Base-by-base conservation (phyloP, 2,113 vertebrate genomes). In the Semicossyphus pulcher region DNA sequence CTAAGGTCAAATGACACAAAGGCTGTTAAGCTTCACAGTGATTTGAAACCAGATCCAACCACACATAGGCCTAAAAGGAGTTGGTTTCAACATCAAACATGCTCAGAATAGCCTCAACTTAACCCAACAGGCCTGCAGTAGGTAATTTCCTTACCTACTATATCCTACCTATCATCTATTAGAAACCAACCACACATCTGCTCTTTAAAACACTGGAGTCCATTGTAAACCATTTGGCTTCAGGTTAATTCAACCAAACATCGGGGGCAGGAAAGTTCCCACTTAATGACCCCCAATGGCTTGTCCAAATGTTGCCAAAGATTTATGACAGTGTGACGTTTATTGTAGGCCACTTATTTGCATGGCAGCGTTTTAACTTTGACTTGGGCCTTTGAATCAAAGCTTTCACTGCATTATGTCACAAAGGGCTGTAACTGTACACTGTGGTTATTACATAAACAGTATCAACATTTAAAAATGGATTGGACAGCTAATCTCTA, bases 181-280 rank as follows among this genome's bases (percentile, higher is more conserved):
- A 8, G 14, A 34, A 26, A 48, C 32, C 20, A 8, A 37, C 20
- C 37, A 52, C 31, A 37, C 34, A 67, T 64, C 7, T 56, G 25
- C 29, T 70, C 59, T n/a, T n/a, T n/a, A 28, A 2, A 18, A 45
- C 44, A 23, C 20, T 21, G 16, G 20, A 14, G 25, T 26, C 44
- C 2, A 26, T 34, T 42, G 32, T 45, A 12, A 49, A 45, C 62
- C 14, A 57, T 61, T 51, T 32, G 32, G 11, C 21, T 62, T 20
- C 32, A 3, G 52, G 63, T 63, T 42, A 20, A 70, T 36, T 71
- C 6, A 66, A 58, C n/a, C 54, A 63, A 64, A 47, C 44, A 37
- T 18, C 4, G n/a, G 29, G 34, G 39, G 41, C 6, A 52, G 48
- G 31, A 12, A 25, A 18, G 12, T 16, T 57, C 14, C 10, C 21